These are phyloP conservation scores for Periparus ater DNA, from an alignment of 2,797 vertebrate genomes.

Conservation along the genomic window DNA sequence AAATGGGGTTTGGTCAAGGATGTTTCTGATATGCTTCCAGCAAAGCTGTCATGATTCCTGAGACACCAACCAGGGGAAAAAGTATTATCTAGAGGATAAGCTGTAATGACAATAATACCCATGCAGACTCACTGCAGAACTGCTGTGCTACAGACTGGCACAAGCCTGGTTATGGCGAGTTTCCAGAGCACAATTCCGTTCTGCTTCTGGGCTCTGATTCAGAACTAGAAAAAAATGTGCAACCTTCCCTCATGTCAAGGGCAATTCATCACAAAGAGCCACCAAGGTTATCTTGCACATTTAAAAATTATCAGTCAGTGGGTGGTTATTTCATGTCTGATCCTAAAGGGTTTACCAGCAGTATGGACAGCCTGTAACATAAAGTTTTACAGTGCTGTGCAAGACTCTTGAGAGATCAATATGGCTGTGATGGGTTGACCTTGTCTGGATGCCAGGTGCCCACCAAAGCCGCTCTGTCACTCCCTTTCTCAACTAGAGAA, in stretches of 20 bases:
- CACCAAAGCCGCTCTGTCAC: neutral
- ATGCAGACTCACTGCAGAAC: neutral
- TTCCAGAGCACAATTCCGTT: conserved; percentile 21
- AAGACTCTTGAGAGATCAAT: neutral
- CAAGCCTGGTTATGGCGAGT: neutral
- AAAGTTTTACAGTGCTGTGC: neutral
- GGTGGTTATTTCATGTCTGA: neutral
- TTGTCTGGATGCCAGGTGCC: neutral
- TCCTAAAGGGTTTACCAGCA: neutral
- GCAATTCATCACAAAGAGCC: conserved; percentile 4
- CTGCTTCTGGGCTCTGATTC: conserved; percentile 28
- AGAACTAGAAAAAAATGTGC: conserved; percentile 24
- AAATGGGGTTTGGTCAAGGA: neutral
- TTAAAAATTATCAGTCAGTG: neutral
- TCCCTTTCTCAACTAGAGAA: neutral
- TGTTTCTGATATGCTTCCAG: neutral
- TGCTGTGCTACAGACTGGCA: conserved; percentile 11
- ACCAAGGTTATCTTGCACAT: neutral
- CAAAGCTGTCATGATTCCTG: neutral
- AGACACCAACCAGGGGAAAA: neutral
- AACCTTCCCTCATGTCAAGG: conserved; percentile 4
- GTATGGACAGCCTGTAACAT: neutral
- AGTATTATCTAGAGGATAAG: neutral
- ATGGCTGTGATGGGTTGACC: neutral
- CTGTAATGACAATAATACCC: neutral